Base-by-base conservation (phyloP, 2,888 invertebrate species). In the Cinara cedri region DNA sequence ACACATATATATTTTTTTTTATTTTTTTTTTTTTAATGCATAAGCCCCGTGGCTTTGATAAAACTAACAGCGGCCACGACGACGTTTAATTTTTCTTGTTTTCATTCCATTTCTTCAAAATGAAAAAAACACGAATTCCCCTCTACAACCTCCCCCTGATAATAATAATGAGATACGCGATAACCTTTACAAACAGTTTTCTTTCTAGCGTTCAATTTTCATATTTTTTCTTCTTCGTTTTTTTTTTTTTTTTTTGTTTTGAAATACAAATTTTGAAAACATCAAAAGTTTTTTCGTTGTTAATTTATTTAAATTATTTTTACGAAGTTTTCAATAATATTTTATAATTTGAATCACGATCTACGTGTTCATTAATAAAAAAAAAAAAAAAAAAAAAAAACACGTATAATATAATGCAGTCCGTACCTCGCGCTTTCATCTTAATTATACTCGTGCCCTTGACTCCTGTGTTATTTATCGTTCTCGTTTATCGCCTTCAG, bases 401-500 rank as follows among this genome's bases (percentile, higher is more conserved):
- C 6, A 24, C 46, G 65, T n/a, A 6, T 44, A 44, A 44, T 9
- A 44, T 13, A 46, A 10, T 44, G 42, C 14, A 19, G 19, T n/a
- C 26, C 24, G 11, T n/a, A 46, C 72, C 62, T 72, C 26, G 11
- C 24, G 42, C 72, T 72, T 72, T 72, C 72, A 72, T 72, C 60
- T 49, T 34, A 13, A 11, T 68, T 24, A 49, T 46, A 8, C 51
- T 62, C 34, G 34, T 34, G 51, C 62, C 72, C 72, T 72, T 72
- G 72, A 72, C 49, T 34, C 34, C 34, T 72, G 16, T 6, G 51
- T 72, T 62, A 63, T 72, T 72, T 72, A 72, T 72, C 34, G 72
- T 51, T 72, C 72, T 72, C 72, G 62, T 72, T 63, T 63, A 63
- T 68, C 68, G 76, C 76, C 68, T 57, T 26, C 76, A 21, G 57